Evolutionary conservation across 2,113 vertebrate species (phyloP).

Genomic region (Colaptes auratus): DNA sequence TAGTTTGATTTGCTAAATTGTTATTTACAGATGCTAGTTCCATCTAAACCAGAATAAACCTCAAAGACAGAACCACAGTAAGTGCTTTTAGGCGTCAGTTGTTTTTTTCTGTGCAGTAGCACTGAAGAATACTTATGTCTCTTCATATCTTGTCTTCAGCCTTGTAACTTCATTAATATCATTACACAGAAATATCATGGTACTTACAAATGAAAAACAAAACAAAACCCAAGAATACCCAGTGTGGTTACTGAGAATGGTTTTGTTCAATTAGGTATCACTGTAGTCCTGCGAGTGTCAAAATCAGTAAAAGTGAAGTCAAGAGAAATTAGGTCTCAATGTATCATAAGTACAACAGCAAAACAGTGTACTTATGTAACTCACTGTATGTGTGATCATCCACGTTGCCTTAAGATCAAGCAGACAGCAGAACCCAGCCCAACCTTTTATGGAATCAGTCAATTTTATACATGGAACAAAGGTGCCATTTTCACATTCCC

Average conservation of each 20-base stretch:
- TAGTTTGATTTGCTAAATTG: conserved; percentile 34
- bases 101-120: neutral
- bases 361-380: neutral
- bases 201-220: neutral
- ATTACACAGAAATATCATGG: neutral
- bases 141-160: neutral
- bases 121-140: neutral
- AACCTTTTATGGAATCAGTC: neutral
- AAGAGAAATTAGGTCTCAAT: neutral
- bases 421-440: neutral
- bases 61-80: neutral
- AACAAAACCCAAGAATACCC: neutral
- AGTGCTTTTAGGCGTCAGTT: neutral
- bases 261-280: neutral
- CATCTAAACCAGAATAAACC: conserved; percentile 12
- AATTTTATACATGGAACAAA: neutral
- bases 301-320: neutral
- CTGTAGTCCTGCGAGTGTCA: neutral
- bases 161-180: conserved; percentile 3
- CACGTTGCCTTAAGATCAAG: neutral
- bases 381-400: neutral
- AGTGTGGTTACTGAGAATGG: neutral
- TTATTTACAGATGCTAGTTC: conserved; percentile 29
- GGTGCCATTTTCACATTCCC: neutral
- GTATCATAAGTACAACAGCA: neutral